Evolutionary conservation across 2,797 vertebrate species (phyloP).

Genomic region (Acanthurus leucopareius): DNA sequence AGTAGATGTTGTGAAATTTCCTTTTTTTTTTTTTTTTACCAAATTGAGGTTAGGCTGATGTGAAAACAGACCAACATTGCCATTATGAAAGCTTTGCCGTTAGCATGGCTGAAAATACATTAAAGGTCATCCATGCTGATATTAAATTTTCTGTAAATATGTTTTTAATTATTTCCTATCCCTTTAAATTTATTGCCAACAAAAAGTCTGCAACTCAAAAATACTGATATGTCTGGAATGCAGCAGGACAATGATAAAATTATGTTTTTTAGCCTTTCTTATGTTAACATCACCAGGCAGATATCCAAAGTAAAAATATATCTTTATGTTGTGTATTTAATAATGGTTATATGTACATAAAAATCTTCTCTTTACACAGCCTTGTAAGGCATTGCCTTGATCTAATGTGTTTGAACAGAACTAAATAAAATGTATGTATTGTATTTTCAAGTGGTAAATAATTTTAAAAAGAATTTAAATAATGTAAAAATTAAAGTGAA

Average conservation of each 20-base stretch:
- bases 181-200: neutral
- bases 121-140: too few species aligned
- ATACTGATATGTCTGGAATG: neutral
- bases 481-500: neutral
- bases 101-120: too few species aligned
- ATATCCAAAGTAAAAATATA: neutral
- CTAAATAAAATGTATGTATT: neutral
- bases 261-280: neutral
- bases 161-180: neutral
- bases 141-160: too few species aligned
- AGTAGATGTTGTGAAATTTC: neutral
- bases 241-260: neutral
- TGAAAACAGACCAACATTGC: too few species aligned
- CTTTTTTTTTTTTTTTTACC: too few species aligned
- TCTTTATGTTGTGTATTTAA: slow-evolving; percentile 45
- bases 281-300: neutral
- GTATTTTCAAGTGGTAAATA: slow-evolving; percentile 5
- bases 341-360: slow-evolving; percentile 38
- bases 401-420: slow-evolving; percentile 2
- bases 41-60: too few species aligned
- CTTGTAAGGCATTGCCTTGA: neutral
- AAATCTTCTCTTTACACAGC: neutral
- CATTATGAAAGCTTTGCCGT: too few species aligned
- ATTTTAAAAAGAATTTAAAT: slow-evolving; percentile 11
- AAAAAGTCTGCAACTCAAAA: neutral